Conservation (phyloP, 2,888 invertebrate species). For the Calliopum simillimum region DNA sequence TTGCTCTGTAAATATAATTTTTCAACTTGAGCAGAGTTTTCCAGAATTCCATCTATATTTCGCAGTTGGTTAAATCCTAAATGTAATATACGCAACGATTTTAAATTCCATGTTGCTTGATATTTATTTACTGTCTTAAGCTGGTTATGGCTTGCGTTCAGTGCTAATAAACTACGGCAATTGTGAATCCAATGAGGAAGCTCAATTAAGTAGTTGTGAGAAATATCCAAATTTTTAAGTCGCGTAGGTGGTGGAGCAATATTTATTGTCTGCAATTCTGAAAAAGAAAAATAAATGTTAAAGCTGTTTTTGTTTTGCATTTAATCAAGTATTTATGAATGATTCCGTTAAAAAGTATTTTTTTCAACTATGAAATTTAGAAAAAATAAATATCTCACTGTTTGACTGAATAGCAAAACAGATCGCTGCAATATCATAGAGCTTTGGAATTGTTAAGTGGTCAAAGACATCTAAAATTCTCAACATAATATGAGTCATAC, state of each 20-base stretch:
- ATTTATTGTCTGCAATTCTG: constrained; percentile 79
- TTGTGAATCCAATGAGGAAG: constrained; percentile 83
- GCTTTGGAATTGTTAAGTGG: too few species aligned
- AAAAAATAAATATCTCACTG: too few species aligned
- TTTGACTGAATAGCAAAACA: too few species aligned
- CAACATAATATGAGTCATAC: too few species aligned
- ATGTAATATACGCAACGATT: constrained; percentile 78
- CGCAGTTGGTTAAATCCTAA: constrained; percentile 83
- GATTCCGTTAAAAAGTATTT: too few species aligned
- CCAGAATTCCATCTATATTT: constrained; percentile 75
- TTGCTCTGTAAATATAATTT: constrained; percentile 83
- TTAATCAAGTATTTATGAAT: too few species aligned
- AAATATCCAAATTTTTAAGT: constrained; percentile 82
- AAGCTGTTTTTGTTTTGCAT: too few species aligned
- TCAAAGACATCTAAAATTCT: too few species aligned
- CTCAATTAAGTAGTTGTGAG: constrained; percentile 79
- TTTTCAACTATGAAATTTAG: too few species aligned
- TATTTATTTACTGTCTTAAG: constrained; percentile 79
- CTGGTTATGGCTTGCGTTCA: constrained; percentile 82
- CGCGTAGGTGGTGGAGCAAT: constrained; percentile 78
- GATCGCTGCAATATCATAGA: too few species aligned
- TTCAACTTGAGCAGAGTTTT: constrained; percentile 67
- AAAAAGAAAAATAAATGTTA: constrained; percentile 56
- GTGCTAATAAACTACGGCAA: constrained; percentile 77
- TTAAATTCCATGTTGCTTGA: constrained; percentile 79